Evolutionary conservation across 2,888 invertebrate species (phyloP), one percentile per base, ranked within the genome.

Genomic region (Xestoiulus laeticollis): DNA sequence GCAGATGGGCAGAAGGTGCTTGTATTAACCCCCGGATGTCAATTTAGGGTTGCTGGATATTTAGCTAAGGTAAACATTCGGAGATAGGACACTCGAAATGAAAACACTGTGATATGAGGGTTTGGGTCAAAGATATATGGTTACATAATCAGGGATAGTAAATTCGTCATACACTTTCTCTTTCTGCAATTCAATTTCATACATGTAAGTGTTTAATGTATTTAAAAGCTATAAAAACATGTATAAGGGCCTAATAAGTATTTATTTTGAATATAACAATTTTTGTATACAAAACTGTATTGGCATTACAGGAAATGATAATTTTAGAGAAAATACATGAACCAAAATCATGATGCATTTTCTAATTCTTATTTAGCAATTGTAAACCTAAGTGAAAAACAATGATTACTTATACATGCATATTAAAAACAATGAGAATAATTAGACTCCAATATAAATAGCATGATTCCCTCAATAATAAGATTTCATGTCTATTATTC

Each of bases 1-100:
- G 78, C 78, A 78, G 78, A 78, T 78, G 78, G 78, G 30, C 30
- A 30, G 78, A 10, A 59, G n/a, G 59, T 16, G 59, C 59, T 59
- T 59, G 48, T 2, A n/a, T 59, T n/a, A 5, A 59, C 59, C 30
- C 78, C 78, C 26, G 6, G 30, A 0, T 14, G 8, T 22, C 68
- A 0, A 22, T 22, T 8, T 68, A 68, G 59, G 68, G 26, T 68
- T 68, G 4, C n/a, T 12, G 14, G 78, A 30, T 26, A 30, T 10
- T 78, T 30, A 14, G 78, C 10, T 12, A 78, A 78, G 30, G 26
- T 78, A 30, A 78, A 78, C 30, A 78, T 1, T 1, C 12, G 14
- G 30, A 2, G 30, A 30, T 30, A 30, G 26, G 1, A 2, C 19
- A 59, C 59, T n/a, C 59, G 59, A 48, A 48, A 48, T 19, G n/a